Percentiles rank a stretch among this genome's conserved stretches.
phyloP scores from a whole-genome alignment of 2,888 invertebrate genomes.

The Bellardia pandia region DNA sequence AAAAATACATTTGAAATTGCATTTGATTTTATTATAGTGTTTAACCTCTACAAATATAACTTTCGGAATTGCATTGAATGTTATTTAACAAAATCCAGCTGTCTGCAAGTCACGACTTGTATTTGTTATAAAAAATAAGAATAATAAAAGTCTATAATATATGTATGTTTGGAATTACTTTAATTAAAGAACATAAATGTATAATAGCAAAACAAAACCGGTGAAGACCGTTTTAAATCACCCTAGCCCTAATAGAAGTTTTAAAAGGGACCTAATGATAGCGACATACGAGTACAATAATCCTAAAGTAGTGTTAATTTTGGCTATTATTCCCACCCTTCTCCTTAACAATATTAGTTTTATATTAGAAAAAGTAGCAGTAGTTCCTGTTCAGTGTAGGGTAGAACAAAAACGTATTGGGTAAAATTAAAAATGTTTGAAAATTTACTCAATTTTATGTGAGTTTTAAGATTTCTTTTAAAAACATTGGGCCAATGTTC shows the following conservation, averaged over 20 bases:
- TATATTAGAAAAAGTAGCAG: not conserved
- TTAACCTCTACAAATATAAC: not conserved
- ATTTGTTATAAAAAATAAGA: constrained; percentile 17
- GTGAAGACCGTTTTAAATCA: not conserved
- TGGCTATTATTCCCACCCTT: too few species aligned
- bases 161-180: constrained; percentile 13
- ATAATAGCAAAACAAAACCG: not conserved
- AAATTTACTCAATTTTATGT: not conserved
- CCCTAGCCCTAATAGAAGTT: not conserved
- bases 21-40: not conserved
- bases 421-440: not conserved
- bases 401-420: not conserved
- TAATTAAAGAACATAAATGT: not conserved
- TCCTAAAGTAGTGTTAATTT: too few species aligned
- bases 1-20: not conserved
- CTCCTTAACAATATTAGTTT: too few species aligned
- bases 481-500: constrained; percentile 25
- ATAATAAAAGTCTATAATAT: constrained; percentile 1
- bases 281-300: too few species aligned
- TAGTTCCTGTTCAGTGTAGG: not conserved
- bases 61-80: constrained; percentile 3
- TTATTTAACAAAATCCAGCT: constrained; percentile 6
- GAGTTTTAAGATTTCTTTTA: not conserved
- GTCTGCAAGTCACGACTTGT: constrained; percentile 67
- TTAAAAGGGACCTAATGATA: too few species aligned